Conservation (phyloP, 92 coral and sea anemone genomes). For the Phenganax marumi region DNA sequence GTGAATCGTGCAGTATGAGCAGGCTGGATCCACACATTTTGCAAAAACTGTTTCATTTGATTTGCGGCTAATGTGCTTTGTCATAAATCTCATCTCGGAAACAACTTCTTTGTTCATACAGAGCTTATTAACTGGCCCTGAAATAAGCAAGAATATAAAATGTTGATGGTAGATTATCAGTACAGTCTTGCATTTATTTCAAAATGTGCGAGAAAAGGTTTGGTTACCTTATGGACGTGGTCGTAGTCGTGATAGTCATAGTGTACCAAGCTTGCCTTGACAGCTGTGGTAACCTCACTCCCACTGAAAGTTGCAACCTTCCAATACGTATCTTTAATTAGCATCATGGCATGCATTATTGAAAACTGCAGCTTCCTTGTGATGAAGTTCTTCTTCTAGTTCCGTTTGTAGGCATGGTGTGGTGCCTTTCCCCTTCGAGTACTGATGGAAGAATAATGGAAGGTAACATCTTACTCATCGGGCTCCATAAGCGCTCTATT, state of each 20-base stretch:
- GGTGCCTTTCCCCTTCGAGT: slow-evolving; percentile 27
- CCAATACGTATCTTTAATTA: slow-evolving; percentile 13
- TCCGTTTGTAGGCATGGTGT: slow-evolving; percentile 44
- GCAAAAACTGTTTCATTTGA: slow-evolving; percentile 49
- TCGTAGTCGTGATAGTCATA: slow-evolving; percentile 11
- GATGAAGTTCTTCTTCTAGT: slow-evolving; percentile 12
- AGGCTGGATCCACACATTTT: slow-evolving; percentile 54
- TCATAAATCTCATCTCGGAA: slow-evolving; percentile 50
- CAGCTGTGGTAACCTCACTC: slow-evolving; percentile 7
- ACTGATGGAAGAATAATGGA: slow-evolving; percentile 40
- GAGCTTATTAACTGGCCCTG: background rate
- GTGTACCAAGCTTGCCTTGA: background rate
- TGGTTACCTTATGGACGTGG: background rate
- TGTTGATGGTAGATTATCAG: background rate
- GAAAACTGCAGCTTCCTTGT: slow-evolving; percentile 40
- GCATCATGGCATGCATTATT: slow-evolving; percentile 32
- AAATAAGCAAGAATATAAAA: background rate
- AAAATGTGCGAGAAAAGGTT: no score
- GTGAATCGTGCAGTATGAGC: slow-evolving; percentile 46
- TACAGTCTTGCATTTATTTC: no score
- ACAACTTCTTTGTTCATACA: slow-evolving; percentile 28
- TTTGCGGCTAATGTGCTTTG: slow-evolving; percentile 49
- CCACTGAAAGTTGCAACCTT: slow-evolving; percentile 24
- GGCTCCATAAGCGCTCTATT: slow-evolving; percentile 60
- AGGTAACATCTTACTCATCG: slow-evolving; percentile 52